A percentile compares a stretch with the other conserved stretches of the same genome.
Conservation (phyloP, 2,888 invertebrate genomes). For the Eupithecia subumbrata region DNA sequence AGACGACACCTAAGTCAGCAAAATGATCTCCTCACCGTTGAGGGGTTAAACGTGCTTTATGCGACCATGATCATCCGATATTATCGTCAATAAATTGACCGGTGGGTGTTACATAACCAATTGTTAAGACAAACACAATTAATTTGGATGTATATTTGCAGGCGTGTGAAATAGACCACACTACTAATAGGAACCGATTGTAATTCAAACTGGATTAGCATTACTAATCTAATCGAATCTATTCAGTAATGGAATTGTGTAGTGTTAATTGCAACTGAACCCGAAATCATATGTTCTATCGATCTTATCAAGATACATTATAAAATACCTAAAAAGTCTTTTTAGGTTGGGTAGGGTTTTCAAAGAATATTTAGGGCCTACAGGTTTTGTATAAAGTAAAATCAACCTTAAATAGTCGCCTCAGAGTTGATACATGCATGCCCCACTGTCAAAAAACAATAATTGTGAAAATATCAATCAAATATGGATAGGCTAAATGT, state of each 20-base stretch:
- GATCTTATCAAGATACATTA: not conserved
- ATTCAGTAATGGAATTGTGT: not conserved
- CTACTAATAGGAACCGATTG: not conserved
- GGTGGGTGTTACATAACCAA: not conserved
- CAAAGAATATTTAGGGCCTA: not conserved
- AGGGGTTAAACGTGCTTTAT: not conserved
- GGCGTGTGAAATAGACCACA: not conserved
- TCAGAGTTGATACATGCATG: not conserved
- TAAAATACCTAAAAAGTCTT: not conserved
- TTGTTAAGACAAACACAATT: not conserved
- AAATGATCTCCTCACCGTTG: not conserved
- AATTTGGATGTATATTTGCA: not conserved
- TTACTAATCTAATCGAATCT: not conserved
- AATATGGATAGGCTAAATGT: not conserved
- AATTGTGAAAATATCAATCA: not conserved
- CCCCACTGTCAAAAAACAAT: not conserved
- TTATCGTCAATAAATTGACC: not conserved
- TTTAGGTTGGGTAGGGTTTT: not conserved
- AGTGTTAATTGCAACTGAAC: not conserved
- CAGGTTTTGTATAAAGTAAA: not conserved
- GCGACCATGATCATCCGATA: not conserved
- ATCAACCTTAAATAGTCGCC: not conserved
- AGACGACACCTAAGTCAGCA: not conserved
- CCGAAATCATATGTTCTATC: not conserved
- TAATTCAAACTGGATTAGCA: not conserved